Evolutionary conservation across 2,888 invertebrate species (phyloP).

Genomic region (Pristionchus mayeri): DNA sequence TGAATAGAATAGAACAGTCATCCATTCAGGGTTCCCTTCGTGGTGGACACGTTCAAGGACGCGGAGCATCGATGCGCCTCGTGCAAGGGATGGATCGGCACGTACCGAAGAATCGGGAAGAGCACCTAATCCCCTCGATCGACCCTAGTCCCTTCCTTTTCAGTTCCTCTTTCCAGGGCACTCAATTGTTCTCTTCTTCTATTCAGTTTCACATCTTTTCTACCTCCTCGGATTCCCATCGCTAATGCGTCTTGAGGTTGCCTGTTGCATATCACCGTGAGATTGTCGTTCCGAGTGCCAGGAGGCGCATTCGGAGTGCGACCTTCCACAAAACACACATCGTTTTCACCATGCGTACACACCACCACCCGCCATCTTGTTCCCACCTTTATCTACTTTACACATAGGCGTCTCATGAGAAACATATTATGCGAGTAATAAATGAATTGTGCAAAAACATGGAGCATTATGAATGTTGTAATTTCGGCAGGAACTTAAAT

Average conservation of each 20-base stretch:
- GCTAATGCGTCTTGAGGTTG: conserved; percentile 37
- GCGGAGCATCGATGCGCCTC: conserved; percentile 72
- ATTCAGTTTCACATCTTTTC: conserved; percentile 19
- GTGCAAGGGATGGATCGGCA: conserved; percentile 74
- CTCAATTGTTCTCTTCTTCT: conserved; percentile 4
- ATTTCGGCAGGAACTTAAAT: neutral
- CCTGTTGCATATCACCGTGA: conserved; percentile 17
- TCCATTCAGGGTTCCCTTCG: conserved; percentile 61
- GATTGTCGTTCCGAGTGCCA: conserved; percentile 1
- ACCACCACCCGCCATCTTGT: conserved; percentile 31
- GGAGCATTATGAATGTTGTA: conserved; percentile 2
- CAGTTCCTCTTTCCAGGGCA: conserved; percentile 33
- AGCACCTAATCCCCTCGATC: conserved; percentile 60
- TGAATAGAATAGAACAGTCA: neutral
- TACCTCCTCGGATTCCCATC: conserved; percentile 36
- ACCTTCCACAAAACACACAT: conserved; percentile 37
- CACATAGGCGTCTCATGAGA: conserved; percentile 18
- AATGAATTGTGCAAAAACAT: neutral
- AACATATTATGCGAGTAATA: conserved; percentile 41
- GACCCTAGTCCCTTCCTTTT: conserved; percentile 14
- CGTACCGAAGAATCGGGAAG: conserved; percentile 73
- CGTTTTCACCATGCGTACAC: conserved; percentile 11
- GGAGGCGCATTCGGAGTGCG: neutral
- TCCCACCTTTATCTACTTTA: conserved; percentile 43
- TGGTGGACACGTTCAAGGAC: conserved; percentile 57